These are phyloP conservation scores for Apodemia mormo DNA, from an alignment of 2,888 invertebrate genomes.

Conservation along the genomic window DNA sequence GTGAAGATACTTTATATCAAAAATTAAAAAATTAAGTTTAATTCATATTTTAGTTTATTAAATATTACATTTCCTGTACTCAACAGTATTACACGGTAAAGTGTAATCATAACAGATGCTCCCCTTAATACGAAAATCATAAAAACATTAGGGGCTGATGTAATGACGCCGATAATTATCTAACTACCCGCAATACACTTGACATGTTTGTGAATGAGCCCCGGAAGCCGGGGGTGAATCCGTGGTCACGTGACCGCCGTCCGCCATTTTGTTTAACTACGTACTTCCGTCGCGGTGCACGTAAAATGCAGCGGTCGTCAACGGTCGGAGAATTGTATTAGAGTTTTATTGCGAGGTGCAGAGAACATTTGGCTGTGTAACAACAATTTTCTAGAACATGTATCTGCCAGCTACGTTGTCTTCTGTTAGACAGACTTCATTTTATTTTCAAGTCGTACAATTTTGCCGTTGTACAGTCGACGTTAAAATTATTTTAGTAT, in stretches of 20 bases:
- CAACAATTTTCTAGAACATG: constrained; percentile 38
- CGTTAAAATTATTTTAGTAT: neutral
- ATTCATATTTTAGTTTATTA: neutral
- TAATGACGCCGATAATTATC: constrained; percentile 67
- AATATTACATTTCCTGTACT: constrained; percentile 19
- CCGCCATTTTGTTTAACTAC: constrained; percentile 77
- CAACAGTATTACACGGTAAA: constrained; percentile 23
- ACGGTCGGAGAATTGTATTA: constrained; percentile 50
- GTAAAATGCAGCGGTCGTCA: constrained; percentile 56
- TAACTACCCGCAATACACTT: constrained; percentile 74
- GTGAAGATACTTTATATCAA: too few relatives aligned
- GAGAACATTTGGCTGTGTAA: constrained; percentile 39
- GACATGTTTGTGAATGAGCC: constrained; percentile 67
- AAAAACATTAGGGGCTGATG: constrained; percentile 57
- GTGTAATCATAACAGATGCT: constrained; percentile 69
- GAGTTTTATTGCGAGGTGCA: constrained; percentile 46
- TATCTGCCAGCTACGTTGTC: constrained; percentile 18
- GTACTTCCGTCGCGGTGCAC: constrained; percentile 64
- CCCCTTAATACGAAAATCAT: constrained; percentile 50
- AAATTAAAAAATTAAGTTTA: too few relatives aligned
- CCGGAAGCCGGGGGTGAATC: constrained; percentile 77
- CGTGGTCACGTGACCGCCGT: constrained; percentile 71
- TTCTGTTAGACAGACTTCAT: constrained; percentile 27
- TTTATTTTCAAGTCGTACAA: constrained; percentile 25
- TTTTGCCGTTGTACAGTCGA: neutral